Base-by-base conservation (phyloP, 2,797 vertebrate species). In the Sebastiscus tertius region DNA sequence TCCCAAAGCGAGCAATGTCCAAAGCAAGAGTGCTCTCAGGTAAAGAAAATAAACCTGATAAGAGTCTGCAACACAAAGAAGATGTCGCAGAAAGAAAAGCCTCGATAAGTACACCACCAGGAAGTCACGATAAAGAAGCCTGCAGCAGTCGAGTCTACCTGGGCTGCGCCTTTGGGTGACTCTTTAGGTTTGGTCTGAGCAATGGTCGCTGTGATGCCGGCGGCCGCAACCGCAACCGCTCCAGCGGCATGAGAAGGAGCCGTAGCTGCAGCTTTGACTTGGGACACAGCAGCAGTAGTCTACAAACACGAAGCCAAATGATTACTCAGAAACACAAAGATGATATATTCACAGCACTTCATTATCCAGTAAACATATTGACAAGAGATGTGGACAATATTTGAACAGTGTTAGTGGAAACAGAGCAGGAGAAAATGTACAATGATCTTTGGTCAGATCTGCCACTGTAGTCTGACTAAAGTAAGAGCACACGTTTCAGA, bases 71-170 rank as follows among this genome's bases (percentile, higher is more conserved):
- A 49, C 46, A 26, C 14, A 54, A 52, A 73, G 31, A 54, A 62
- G 16, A 36, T 20, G 14, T 13, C 16, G 55, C n/a, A 68, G n/a
- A 27, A 81, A 68, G 71, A 22, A 56, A 54, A 58, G 61, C 59
- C 49, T 64, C 20, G 10, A 69, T 79, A 77, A 12, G 46, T 13
- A 22, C 36, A 56, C 39, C 54, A 20, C 2, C 6, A 80, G 16
- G 26, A 27, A 63, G 61, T 59, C 49, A 29, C 2, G 8, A 2
- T 22, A 22, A 22, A 59, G 46, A 67, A 31, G 59, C 55, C 60
- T 31, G 20, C 8, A 33, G 72, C 33, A 11, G 77, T 63, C 1
- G 5, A 11, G 29, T 89, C 76, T 95, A 95, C 94, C 94, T 95
- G 88, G 72, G 86, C 70, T 3, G 86, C 27, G 56, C 75, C 66